phyloP scores from a whole-genome alignment of 2,797 vertebrate species.

The Eleutherodactylus coqui region DNA sequence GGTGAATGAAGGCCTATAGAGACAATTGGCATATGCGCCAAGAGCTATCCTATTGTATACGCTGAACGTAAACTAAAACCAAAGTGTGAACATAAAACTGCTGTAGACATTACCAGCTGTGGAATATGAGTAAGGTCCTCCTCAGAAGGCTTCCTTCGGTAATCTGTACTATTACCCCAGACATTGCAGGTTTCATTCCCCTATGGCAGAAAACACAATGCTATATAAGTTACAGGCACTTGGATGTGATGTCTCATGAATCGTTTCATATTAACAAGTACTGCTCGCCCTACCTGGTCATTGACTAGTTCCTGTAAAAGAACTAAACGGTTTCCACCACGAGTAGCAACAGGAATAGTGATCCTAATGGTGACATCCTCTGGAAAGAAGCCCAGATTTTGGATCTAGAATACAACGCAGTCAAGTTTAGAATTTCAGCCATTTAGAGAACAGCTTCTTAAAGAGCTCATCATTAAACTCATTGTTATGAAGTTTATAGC shows the following conservation, averaged over 20 bases:
- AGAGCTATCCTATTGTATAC: background rate
- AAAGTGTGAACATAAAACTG: background rate
- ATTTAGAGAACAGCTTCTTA: background rate
- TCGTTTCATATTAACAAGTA: background rate
- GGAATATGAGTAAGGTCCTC: conserved; percentile 86
- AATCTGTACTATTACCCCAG: conserved; percentile 77
- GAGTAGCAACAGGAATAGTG: conserved; percentile 88
- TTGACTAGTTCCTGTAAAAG: conserved; percentile 81
- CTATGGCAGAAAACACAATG: conserved; percentile 61
- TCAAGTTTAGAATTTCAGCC: background rate
- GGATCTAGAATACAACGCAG: conserved; percentile 77
- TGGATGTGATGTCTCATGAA: background rate
- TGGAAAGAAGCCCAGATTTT: conserved; percentile 93
- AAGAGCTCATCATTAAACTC: no score
- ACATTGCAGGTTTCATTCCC: conserved; percentile 69
- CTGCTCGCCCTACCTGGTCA: conserved; percentile 76
- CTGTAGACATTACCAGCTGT: conserved; percentile 81
- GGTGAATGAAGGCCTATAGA: background rate
- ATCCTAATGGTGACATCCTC: conserved; percentile 85
- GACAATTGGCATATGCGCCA: background rate
- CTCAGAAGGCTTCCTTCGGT: conserved; percentile 66
- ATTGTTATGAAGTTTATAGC: no score
- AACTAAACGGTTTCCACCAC: conserved; percentile 88
- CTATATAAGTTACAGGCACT: background rate
- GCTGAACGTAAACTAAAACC: background rate